Conservation (phyloP, 2,888 invertebrate species). For the Pachydiplax longipennis region DNA sequence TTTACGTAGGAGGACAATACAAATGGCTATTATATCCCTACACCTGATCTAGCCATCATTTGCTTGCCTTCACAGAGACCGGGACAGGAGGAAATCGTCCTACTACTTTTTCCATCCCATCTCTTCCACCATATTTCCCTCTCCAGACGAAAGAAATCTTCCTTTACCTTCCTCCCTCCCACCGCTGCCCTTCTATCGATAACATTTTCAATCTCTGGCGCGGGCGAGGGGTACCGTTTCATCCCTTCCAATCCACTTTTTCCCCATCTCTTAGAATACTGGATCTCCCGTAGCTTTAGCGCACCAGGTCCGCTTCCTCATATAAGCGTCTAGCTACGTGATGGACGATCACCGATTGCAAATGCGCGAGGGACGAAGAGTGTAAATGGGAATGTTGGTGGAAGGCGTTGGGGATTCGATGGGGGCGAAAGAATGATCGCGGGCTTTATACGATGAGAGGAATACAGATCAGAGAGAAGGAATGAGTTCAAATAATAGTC, state of each 20-base stretch:
- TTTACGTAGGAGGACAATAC: no score
- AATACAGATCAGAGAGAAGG: constrained; percentile 40
- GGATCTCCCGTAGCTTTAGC: neutral
- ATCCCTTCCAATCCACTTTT: neutral
- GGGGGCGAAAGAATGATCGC: constrained; percentile 19
- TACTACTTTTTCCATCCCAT: neutral
- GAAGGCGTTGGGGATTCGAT: neutral
- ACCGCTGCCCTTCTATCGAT: neutral
- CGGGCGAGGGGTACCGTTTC: neutral
- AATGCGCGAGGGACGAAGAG: neutral
- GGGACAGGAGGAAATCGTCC: neutral
- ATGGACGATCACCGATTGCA: constrained; percentile 42
- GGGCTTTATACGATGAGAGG: constrained; percentile 37
- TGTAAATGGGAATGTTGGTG: neutral
- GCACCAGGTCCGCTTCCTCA: constrained; percentile 24
- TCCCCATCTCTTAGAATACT: neutral
- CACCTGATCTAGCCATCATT: no score
- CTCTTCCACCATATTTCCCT: neutral
- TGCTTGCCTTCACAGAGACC: no score
- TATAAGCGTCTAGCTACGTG: constrained; percentile 40
- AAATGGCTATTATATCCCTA: no score
- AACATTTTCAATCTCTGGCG: constrained; percentile 37
- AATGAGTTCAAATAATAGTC: constrained; percentile 43
- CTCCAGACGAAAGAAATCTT: neutral
- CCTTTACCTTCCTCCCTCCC: neutral